Conservation (phyloP, 2,888 invertebrate genomes). For the Apodemia duryi region DNA sequence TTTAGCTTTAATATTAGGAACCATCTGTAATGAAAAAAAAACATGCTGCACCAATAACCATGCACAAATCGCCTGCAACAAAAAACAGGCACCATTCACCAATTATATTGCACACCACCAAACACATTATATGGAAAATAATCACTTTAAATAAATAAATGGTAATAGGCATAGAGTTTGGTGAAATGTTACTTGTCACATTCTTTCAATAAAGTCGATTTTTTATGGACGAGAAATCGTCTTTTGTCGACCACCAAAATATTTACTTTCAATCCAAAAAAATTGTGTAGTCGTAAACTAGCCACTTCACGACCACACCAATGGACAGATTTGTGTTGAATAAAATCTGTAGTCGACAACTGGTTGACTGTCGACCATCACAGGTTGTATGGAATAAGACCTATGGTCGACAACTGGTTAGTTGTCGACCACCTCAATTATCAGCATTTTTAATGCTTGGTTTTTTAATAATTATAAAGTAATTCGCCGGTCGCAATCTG, state of each 20-base stretch:
- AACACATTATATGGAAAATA: background rate
- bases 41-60: background rate
- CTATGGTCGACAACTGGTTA: background rate
- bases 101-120: background rate
- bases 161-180: no score
- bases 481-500: background rate
- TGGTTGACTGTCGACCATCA: no score
- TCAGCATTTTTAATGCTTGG: background rate
- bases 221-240: background rate
- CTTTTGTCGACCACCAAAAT: background rate
- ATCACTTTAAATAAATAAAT: no score
- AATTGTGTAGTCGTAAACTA: background rate
- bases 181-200: no score
- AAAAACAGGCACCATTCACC: no score
- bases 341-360: no score
- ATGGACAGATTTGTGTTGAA: background rate
- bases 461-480: background rate
- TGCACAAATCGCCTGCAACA: no score
- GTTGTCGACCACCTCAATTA: background rate
- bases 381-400: background rate
- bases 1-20: background rate
- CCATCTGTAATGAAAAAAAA: background rate
- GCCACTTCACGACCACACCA: background rate
- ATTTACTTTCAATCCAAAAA: background rate
- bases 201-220: no score